Percentiles rank a stretch among this genome's conserved stretches.
Evolutionary conservation across 2,888 invertebrate species (phyloP).

Genomic region (Athetis lepigone): DNA sequence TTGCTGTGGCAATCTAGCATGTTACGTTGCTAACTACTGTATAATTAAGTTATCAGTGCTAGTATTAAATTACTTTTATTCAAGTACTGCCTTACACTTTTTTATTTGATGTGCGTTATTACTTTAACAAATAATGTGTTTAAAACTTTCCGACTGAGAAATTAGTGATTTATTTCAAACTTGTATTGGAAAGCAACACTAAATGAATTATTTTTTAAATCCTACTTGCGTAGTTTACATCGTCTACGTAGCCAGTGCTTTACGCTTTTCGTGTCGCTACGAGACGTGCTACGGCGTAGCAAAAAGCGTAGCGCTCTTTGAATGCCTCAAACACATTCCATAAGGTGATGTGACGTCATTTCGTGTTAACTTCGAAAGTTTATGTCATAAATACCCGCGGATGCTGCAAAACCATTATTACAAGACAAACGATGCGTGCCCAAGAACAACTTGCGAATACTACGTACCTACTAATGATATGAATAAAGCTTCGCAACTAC

Average conservation of each 20-base stretch:
- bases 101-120: conserved; percentile 30
- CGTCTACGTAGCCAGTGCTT: neutral
- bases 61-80: conserved; percentile 27
- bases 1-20: conserved; percentile 51
- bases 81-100: neutral
- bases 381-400: neutral
- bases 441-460: conserved; percentile 19
- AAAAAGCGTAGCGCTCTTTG: neutral
- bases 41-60: conserved; percentile 31
- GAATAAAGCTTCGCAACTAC: conserved; percentile 59
- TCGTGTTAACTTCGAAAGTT: neutral
- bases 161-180: neutral
- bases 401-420: conserved; percentile 11
- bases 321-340: conserved; percentile 11
- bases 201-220: neutral
- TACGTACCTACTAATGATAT: conserved; percentile 55
- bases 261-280: conserved; percentile 1
- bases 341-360: neutral
- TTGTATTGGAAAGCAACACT: neutral
- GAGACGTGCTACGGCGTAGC: conserved; percentile 12
- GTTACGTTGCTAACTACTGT: conserved; percentile 48
- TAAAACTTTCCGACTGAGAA: neutral
- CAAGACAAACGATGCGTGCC: conserved; percentile 18
- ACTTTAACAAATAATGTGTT: conserved; percentile 11
- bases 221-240: neutral